A percentile compares a stretch with the other conserved stretches of the same genome.
Conservation (phyloP, 2,888 invertebrate genomes). For the Acheta domesticus region DNA sequence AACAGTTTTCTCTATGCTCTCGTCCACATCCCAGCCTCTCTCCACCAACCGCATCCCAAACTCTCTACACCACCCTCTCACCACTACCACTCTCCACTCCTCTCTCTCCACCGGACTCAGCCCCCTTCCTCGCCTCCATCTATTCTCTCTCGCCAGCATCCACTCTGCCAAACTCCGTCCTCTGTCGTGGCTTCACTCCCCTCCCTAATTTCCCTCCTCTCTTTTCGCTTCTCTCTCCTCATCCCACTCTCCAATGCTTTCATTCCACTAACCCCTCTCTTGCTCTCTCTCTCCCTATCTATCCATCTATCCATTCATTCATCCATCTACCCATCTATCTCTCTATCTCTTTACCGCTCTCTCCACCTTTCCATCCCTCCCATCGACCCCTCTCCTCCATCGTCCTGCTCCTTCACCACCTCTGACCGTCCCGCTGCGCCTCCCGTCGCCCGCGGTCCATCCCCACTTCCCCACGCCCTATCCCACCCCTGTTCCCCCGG, state of each 20-base stretch:
- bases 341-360: fast-evolving
- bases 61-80: no score
- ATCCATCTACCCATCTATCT: not conserved
- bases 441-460: not conserved
- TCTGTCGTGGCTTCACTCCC: not conserved
- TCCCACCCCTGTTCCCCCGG: not conserved
- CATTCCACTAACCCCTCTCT: not conserved
- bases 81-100: no score
- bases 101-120: no score
- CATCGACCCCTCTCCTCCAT: not conserved
- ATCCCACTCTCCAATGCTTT: not conserved
- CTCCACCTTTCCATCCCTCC: not conserved
- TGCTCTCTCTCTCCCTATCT: not conserved
- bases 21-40: no score
- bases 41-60: no score
- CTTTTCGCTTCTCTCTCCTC: not conserved
- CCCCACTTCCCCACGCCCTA: not conserved
- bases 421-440: not conserved
- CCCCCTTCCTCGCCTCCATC: no score
- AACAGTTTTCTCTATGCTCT: no score
- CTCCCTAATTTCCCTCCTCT: not conserved
- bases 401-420: not conserved
- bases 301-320: not conserved
- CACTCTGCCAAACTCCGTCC: not conserved
- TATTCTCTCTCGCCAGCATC: not conserved